These are phyloP conservation scores for Rhodinocichla rosea DNA, from an alignment of 2,113 vertebrate genomes.

Conservation along the genomic window DNA sequence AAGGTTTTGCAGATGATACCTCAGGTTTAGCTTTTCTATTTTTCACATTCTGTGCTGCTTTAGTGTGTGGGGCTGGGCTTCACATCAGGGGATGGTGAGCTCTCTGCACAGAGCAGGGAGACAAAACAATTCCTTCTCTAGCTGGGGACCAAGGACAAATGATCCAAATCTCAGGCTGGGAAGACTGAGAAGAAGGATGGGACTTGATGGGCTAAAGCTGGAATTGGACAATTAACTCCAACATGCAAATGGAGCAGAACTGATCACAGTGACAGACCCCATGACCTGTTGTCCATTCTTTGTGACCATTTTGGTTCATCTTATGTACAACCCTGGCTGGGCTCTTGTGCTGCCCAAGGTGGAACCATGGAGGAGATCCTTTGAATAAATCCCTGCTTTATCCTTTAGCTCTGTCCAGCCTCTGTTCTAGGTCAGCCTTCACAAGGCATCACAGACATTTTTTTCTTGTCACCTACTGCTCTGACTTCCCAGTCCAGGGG, in stretches of 20 bases:
- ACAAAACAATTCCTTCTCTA: neutral
- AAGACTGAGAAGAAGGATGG: no score
- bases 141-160: neutral
- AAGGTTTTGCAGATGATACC: neutral
- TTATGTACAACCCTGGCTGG: neutral
- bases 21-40: neutral
- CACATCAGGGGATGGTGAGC: neutral
- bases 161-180: neutral
- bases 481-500: neutral
- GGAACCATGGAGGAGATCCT: neutral
- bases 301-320: neutral
- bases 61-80: neutral
- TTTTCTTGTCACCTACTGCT: neutral
- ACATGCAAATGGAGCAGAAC: neutral
- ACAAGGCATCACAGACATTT: neutral
- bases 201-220: neutral
- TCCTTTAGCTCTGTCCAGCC: neutral
- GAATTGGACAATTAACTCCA: neutral
- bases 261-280: neutral
- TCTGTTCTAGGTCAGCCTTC: accelerated
- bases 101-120: neutral
- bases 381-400: neutral
- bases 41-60: neutral
- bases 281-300: neutral
- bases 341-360: neutral